Base-by-base conservation (phyloP, 2,888 invertebrate species). In the Drosophila pseudotalamancana region DNA sequence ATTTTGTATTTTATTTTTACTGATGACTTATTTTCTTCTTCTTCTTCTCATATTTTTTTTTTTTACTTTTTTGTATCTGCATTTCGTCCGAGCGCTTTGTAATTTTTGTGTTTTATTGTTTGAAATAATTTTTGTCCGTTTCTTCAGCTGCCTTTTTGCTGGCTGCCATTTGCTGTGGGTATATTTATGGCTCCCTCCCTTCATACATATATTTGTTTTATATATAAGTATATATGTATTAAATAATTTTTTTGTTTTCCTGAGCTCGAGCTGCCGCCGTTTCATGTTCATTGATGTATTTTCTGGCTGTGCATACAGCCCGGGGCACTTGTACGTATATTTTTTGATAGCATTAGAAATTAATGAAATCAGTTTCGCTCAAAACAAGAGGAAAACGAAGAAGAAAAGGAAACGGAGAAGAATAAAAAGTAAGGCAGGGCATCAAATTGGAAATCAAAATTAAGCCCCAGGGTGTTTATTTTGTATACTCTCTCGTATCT, bases 311-410 rank as follows among this genome's bases (percentile, higher is more conserved):
- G 51, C 51, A 62, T 64, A 75, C 51, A 71, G 42, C 84, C 49
- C 18, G 39, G 18, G 66, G 82, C 76, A 54, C 53, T 84, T 73
- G 51, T 62, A 55, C 63, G 50, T 66, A 63, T 73, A 73, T 84
- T 72, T 77, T 72, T 64, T 78, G 79, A 69, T 69, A 63, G 76
- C 76, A 87, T 83, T 81, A 83, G 82, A 87, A 83, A 83, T 87
- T 84, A 87, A 83, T 83, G 87, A 83, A 83, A 87, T 83, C 85
- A 87, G 70, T 63, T 70, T 63, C 34, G 37, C 23, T 53, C 72
- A 71, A 43, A 60, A 51, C 31, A 29, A 29, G 12, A 27, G 12
- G 21, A 16, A 34, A 55, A 34, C 21, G 5, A 29, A 9, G 34
- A 27, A 16, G 23, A 4, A 27, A 18, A 43, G 6, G 29, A 43